Conservation (phyloP, 2,888 invertebrate genomes). For the Drosophila aldrichi region DNA sequence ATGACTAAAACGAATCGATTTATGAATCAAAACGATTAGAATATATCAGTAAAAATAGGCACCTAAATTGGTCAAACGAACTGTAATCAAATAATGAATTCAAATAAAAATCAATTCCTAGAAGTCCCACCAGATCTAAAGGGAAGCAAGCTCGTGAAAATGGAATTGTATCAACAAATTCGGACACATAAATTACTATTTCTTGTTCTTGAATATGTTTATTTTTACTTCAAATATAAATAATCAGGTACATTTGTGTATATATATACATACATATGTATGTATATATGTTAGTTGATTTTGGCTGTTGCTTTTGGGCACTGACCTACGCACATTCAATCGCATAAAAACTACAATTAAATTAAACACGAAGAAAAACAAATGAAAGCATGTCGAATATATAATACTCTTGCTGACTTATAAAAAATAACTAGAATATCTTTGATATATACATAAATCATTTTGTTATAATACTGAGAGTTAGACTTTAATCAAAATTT, state of each 20-base stretch:
- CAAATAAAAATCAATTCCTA: not conserved
- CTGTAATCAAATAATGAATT: not conserved
- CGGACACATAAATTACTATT: not conserved
- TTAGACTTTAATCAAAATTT: not conserved
- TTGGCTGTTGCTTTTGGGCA: conserved; percentile 28
- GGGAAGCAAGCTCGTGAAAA: too few species aligned
- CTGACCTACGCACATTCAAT: conserved; percentile 49
- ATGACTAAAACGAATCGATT: not conserved
- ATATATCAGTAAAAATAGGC: not conserved
- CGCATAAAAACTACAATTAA: conserved; percentile 18
- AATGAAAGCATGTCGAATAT: not conserved
- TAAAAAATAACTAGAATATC: not conserved
- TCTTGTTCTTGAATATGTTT: not conserved
- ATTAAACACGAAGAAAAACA: not conserved
- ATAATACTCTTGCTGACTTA: not conserved
- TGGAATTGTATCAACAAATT: not conserved
- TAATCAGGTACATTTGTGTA: not conserved
- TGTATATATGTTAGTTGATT: conserved; percentile 5
- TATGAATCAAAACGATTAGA: not conserved
- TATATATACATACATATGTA: not conserved
- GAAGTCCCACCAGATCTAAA: not conserved
- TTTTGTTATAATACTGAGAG: not conserved
- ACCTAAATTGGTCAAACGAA: not conserved
- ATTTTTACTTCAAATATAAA: not conserved
- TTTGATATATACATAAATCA: not conserved